Percentiles rank a stretch among this genome's conserved stretches.
phyloP scores from a whole-genome alignment of 2,113 vertebrate species.

The Mesitornis unicolor region DNA sequence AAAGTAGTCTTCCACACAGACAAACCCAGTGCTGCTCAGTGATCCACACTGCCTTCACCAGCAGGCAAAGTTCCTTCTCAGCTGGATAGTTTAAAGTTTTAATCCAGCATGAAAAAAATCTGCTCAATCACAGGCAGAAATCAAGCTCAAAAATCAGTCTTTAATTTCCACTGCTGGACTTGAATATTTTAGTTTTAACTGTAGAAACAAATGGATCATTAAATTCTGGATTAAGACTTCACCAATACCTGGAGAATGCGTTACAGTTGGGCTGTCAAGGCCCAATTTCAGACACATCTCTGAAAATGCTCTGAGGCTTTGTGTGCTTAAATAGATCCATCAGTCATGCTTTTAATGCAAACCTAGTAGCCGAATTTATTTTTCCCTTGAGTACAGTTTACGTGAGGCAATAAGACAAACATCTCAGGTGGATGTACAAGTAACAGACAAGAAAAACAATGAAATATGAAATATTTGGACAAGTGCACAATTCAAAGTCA shows the following conservation, averaged over 20 bases:
- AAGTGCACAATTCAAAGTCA: background rate
- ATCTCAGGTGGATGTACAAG: background rate
- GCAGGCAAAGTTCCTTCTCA: background rate
- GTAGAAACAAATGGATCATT: background rate
- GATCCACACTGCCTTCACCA: background rate
- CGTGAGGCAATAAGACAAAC: background rate
- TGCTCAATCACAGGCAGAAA: background rate
- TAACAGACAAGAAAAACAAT: background rate
- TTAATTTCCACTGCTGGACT: background rate
- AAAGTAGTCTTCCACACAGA: background rate
- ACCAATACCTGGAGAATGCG: background rate
- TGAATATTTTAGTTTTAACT: background rate
- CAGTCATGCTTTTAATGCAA: background rate
- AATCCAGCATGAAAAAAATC: background rate
- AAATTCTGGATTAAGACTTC: background rate
- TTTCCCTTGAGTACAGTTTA: background rate
- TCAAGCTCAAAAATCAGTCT: background rate
- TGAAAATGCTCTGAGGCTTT: background rate
- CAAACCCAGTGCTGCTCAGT: background rate
- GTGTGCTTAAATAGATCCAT: background rate
- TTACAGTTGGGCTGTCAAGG: background rate
- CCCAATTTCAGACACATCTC: background rate
- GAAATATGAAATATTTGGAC: background rate
- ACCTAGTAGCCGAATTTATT: background rate
- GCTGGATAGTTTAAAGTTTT: background rate